These are phyloP conservation scores for Polydesmus complanatus DNA, from an alignment of 2,888 invertebrate genomes.

Conservation along the genomic window DNA sequence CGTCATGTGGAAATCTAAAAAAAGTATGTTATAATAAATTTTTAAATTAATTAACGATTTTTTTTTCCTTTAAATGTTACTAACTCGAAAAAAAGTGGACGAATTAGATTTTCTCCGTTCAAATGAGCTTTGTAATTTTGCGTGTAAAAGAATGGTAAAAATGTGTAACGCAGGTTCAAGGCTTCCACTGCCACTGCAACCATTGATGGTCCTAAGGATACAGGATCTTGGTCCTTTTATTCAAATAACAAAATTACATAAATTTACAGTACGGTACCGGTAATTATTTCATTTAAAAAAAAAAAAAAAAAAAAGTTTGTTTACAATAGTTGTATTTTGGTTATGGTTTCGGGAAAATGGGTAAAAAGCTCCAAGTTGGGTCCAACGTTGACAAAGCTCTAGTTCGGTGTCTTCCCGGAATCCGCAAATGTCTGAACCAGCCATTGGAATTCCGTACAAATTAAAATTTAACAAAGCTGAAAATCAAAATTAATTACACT, in stretches of 20 bases:
- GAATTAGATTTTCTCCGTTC: constrained; percentile 56
- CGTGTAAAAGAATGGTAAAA: constrained; percentile 67
- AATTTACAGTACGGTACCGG: no score
- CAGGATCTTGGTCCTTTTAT: constrained; percentile 77
- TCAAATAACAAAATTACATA: no score
- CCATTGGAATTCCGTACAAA: constrained; percentile 64
- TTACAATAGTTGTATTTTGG: constrained; percentile 25
- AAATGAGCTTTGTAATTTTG: constrained; percentile 57
- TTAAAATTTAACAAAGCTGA: constrained; percentile 55
- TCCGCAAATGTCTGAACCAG: constrained; percentile 71
- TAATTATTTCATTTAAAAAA: background rate
- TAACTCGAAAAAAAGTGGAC: constrained; percentile 68
- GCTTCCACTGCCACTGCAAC: constrained; percentile 49
- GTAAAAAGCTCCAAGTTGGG: constrained; percentile 74
- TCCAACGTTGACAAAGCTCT: constrained; percentile 64
- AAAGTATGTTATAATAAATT: no score
- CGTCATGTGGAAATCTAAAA: constrained; percentile 49
- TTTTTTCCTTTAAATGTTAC: no score
- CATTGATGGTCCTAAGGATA: constrained; percentile 51
- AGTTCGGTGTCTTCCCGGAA: constrained; percentile 58
- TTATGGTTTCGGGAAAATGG: constrained; percentile 77
- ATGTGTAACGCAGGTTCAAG: constrained; percentile 49
- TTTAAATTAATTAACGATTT: background rate
- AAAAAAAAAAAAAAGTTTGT: background rate
- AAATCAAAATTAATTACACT: no score